Base-by-base conservation (phyloP, 1,140 invertebrate genomes). In the Holcopasites calliopsidis region DNA sequence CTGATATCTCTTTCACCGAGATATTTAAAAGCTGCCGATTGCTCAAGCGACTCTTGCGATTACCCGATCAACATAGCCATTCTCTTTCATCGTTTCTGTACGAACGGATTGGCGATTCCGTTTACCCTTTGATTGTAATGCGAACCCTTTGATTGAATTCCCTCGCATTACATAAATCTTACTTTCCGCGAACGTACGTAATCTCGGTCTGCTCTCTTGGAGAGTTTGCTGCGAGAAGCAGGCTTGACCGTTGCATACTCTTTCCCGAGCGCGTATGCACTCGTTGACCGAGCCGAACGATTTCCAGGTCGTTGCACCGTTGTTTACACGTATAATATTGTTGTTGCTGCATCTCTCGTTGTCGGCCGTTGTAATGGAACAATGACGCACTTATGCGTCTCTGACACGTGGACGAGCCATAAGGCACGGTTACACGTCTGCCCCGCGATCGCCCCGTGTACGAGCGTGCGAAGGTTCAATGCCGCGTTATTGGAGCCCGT, bases 241-340 rank as follows among this genome's bases (percentile, higher is more conserved):
- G 2, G n/a, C 1, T 4, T 7, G 65, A 18, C 47, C 28, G 18
- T 26, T 62, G n/a, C 60, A 26, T 49, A 13, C 6, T 23, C 40
- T 62, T 62, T 62, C 23, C 42, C 60, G 23, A 23, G n/a, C 38
- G 52, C 38, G 23, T 47, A 10, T 23, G 38, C 66, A 21, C 68
- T 71, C 55, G 33, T 31, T 61, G 68, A 49, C 23, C 68, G 33
- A 23, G 18, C 16, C 42, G 44, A 31, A 42, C 28, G 55, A 71
- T 61, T 33, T 21, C 13, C 33, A 42, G 68, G 76, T 78, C 81
- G 35, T 73, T 79, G 68, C 40, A 78, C 71, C 65, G 75, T 83
- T 79, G 77, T 76, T 79, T 70, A 71, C 47, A 47, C 72, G 18
- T 73, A 62, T 75, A 73, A 81, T 82, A 64, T 80, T 81, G 81